These are phyloP conservation scores for Lynx canadensis DNA, from an alignment of 2,113 vertebrate genomes.

Conservation along the genomic window DNA sequence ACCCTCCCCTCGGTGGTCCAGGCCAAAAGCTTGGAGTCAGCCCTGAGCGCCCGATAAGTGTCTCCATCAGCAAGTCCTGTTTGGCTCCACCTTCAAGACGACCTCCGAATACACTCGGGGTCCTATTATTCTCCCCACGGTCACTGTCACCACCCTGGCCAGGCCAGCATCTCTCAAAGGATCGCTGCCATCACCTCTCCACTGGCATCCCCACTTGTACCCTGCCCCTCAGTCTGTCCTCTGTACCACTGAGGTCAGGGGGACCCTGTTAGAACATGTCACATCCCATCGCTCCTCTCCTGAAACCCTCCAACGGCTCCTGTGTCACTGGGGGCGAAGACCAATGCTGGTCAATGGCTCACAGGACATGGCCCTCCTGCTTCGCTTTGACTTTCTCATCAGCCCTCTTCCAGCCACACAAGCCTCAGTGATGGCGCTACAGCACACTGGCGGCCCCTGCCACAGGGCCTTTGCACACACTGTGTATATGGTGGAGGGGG, in stretches of 20 bases:
- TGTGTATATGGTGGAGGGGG: rapidly evolving
- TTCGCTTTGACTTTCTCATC: background rate
- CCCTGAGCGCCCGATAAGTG: background rate
- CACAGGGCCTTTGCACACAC: background rate
- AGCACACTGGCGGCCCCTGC: background rate
- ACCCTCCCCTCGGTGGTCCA: background rate
- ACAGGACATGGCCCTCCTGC: background rate
- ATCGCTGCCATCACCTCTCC: too few relatives aligned
- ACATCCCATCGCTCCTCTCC: background rate
- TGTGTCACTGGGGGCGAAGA: background rate
- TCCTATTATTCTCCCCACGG: background rate
- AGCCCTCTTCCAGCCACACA: background rate
- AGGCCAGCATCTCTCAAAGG: background rate
- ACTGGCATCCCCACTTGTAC: background rate
- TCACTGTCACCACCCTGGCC: background rate
- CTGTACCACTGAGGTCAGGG: background rate
- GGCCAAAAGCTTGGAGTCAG: background rate
- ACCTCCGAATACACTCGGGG: background rate
- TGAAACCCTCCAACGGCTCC: background rate
- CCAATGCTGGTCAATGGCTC: background rate
- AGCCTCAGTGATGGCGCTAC: background rate
- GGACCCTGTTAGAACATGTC: background rate
- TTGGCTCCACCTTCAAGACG: background rate
- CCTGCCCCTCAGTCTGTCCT: background rate
- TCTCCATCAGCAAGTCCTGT: background rate